Conservation (phyloP, 2,797 vertebrate species). For the Rhinophrynus dorsalis region DNA sequence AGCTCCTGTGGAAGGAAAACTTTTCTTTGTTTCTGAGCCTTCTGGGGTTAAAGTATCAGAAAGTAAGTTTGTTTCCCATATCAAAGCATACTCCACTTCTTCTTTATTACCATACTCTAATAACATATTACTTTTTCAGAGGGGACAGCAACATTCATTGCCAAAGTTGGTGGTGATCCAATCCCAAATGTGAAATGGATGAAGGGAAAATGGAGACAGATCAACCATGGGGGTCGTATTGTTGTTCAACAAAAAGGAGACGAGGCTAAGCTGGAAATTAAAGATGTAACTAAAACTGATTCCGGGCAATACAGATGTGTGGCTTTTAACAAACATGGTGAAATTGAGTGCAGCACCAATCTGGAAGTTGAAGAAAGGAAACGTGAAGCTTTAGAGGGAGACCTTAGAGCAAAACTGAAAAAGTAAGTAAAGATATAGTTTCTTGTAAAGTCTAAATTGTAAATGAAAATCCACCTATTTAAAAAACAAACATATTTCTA, state of each 20-base stretch:
- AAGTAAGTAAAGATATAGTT: constrained; percentile 75
- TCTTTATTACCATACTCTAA: not conserved
- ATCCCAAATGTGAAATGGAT: constrained; percentile 97
- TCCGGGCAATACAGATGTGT: constrained; percentile 93
- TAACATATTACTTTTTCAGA: constrained; percentile 61
- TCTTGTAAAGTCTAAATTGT: too few relatives aligned
- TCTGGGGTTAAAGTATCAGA: constrained; percentile 77
- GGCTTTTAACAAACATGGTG: constrained; percentile 88
- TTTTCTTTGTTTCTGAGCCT: constrained; percentile 93
- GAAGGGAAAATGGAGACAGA: constrained; percentile 97
- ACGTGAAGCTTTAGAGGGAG: constrained; percentile 80
- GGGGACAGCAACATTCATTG: constrained; percentile 86
- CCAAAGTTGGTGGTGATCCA: constrained; percentile 95
- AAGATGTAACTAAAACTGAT: constrained; percentile 90
- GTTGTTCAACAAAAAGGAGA: constrained; percentile 87
- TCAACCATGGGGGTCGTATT: constrained; percentile 90
- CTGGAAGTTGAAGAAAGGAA: constrained; percentile 88
- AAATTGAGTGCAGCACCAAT: constrained; percentile 87
- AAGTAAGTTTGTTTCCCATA: constrained; percentile 78
- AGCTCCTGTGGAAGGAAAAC: constrained; percentile 71
- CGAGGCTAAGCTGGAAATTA: constrained; percentile 90
- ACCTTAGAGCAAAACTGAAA: constrained; percentile 92
- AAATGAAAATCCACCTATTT: too few relatives aligned
- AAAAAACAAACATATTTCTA: too few relatives aligned
- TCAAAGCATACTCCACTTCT: not conserved